Percentiles rank a stretch among this genome's conserved stretches.
Evolutionary conservation across 1,140 invertebrate genomes (phyloP).

Genomic region (Melitaea cinxia): DNA sequence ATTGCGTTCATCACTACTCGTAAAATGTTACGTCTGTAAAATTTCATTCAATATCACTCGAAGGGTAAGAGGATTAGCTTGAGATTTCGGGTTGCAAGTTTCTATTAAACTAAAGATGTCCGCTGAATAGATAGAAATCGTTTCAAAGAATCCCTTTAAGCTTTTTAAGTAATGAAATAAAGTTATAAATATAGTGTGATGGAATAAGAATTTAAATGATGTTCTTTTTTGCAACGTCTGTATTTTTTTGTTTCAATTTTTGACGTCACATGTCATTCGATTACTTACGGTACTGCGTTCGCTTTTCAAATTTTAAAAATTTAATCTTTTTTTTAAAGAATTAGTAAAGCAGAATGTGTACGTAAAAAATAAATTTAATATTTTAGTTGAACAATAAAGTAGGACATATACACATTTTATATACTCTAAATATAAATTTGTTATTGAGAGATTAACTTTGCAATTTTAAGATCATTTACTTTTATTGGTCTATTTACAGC

Average conservation of each 20-base stretch:
- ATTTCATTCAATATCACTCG: background rate
- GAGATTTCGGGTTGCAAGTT: background rate
- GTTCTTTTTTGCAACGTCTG: background rate
- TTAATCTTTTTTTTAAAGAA: background rate
- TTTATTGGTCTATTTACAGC: no score
- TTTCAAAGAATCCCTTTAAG: background rate
- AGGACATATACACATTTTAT: no score
- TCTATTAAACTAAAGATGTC: background rate
- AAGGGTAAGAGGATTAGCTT: background rate
- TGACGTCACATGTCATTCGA: background rate
- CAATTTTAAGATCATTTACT: no score
- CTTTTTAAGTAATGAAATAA: background rate
- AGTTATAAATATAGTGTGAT: background rate
- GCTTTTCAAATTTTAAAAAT: background rate
- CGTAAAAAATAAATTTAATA: no score
- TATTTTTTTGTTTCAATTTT: background rate
- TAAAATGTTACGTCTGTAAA: no score
- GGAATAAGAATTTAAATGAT: background rate
- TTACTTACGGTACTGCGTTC: background rate
- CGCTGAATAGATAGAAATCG: background rate
- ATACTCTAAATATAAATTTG: no score
- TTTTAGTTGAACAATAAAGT: no score
- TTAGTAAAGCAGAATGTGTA: no score
- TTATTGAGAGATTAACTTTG: no score
- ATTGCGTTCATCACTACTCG: no score